Conservation (phyloP, 2,113 vertebrate genomes). For the Ailuropoda melanoleuca region DNA sequence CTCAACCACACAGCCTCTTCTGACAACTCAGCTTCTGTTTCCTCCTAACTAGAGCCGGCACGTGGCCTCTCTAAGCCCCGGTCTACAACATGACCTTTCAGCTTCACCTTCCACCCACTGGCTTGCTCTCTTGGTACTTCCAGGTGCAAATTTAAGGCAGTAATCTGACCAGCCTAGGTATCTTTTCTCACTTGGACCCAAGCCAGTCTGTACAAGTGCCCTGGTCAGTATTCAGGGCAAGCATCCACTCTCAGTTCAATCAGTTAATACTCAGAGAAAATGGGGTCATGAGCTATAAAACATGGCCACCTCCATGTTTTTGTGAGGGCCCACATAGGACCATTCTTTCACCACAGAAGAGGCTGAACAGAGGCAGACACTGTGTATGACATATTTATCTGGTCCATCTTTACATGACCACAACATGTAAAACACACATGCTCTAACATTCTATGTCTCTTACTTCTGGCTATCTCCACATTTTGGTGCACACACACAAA, state of each 20-base stretch:
- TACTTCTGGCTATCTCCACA: not conserved
- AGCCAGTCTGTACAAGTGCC: not conserved
- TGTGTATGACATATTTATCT: not conserved
- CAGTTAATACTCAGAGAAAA: not conserved
- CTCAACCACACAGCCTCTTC: not conserved
- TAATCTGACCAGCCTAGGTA: not conserved
- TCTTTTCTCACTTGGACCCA: not conserved
- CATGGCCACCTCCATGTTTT: not conserved
- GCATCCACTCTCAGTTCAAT: not conserved
- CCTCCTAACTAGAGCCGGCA: not conserved
- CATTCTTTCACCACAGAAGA: not conserved
- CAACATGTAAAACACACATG: not conserved
- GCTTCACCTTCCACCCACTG: not conserved
- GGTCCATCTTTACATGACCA: not conserved
- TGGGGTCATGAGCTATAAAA: not conserved
- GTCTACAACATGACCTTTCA: not conserved
- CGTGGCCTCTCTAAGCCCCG: not conserved
- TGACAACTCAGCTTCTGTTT: not conserved
- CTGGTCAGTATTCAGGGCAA: not conserved
- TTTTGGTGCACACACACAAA: not conserved
- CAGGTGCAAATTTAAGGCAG: not conserved
- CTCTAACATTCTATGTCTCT: not conserved
- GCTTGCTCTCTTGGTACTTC: not conserved
- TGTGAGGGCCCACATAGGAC: not conserved
- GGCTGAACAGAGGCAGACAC: not conserved